A percentile compares a stretch with the other conserved stretches of the same genome.
Evolutionary conservation across 2,888 invertebrate genomes (phyloP).

Genomic region (Drosophila pegasa): DNA sequence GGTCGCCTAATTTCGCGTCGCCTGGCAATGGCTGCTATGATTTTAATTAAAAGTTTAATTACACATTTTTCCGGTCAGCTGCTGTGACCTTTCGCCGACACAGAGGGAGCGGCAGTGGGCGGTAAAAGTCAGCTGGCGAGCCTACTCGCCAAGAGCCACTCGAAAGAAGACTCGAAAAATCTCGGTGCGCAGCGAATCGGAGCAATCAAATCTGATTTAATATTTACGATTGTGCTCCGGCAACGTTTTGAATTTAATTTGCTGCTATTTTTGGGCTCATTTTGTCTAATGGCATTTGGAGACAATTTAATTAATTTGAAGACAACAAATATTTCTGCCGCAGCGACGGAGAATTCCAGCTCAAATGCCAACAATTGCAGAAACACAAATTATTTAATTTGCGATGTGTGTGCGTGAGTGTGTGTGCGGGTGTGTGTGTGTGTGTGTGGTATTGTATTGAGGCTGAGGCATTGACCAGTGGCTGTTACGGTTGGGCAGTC

Average conservation of each 20-base stretch:
- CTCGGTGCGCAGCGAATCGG: slow-evolving; percentile 12
- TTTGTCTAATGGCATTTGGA: slow-evolving; percentile 23
- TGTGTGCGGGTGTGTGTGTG: slow-evolving; percentile 6
- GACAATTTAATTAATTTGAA: slow-evolving; percentile 75
- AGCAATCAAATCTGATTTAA: slow-evolving; percentile 32
- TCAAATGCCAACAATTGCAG: slow-evolving; percentile 57
- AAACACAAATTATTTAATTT: slow-evolving; percentile 77
- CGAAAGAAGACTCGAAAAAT: slow-evolving; percentile 22
- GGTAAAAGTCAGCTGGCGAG: slow-evolving; percentile 48
- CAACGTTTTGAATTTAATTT: slow-evolving; percentile 43
- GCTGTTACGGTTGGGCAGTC: slow-evolving; percentile 18
- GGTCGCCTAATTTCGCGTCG: slow-evolving; percentile 5
- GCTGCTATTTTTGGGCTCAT: slow-evolving; percentile 22
- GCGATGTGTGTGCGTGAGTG: slow-evolving; percentile 22
- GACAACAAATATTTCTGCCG: slow-evolving; percentile 14
- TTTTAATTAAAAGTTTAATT: slow-evolving; percentile 77
- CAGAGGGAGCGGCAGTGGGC: background rate
- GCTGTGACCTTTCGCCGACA: slow-evolving; percentile 42
- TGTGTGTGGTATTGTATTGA: slow-evolving; percentile 27
- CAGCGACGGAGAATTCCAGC: slow-evolving; percentile 17
- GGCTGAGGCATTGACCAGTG: slow-evolving; percentile 34
- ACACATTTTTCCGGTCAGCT: slow-evolving; percentile 41
- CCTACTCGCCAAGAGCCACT: slow-evolving; percentile 41
- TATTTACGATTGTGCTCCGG: slow-evolving; percentile 35
- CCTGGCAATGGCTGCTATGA: slow-evolving; percentile 58